These are phyloP conservation scores for Melanotaenia pygmaea DNA, from an alignment of 2,797 vertebrate species.

Conservation along the genomic window DNA sequence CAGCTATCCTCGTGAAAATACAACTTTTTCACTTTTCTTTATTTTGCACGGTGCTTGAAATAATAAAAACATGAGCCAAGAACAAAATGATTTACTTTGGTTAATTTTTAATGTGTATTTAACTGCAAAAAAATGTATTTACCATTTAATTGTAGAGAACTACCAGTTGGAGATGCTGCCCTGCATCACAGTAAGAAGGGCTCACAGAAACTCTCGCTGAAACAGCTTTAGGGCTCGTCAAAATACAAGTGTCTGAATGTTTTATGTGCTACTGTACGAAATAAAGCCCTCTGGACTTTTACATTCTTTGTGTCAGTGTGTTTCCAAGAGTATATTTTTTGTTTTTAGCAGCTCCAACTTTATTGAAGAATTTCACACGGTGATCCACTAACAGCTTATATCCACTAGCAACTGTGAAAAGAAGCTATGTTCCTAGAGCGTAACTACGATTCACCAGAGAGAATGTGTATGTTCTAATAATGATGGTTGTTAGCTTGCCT, in stretches of 20 bases:
- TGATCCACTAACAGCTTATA: not conserved
- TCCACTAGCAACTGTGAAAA: not conserved
- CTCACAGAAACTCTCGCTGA: not conserved
- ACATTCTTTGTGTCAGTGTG: not conserved
- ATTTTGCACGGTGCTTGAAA: not conserved
- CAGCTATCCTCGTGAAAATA: not conserved
- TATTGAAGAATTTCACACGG: not conserved
- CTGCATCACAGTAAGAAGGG: not conserved
- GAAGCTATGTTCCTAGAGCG: not conserved
- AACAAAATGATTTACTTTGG: not conserved
- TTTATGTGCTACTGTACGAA: not conserved
- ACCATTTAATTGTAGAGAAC: not conserved
- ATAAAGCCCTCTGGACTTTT: not conserved
- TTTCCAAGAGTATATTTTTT: not conserved
- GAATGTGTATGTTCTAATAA: not conserved
- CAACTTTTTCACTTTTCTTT: not conserved
- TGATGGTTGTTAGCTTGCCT: not conserved
- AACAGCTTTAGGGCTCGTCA: not conserved
- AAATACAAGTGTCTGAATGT: not conserved
- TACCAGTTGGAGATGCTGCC: not conserved
- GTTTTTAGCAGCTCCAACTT: not conserved
- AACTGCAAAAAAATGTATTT: not conserved
- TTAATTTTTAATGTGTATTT: not conserved
- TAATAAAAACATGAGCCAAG: not conserved
- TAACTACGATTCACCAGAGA: not conserved